phyloP scores from a whole-genome alignment of 2,888 invertebrate species.

The Hesperia comma region DNA sequence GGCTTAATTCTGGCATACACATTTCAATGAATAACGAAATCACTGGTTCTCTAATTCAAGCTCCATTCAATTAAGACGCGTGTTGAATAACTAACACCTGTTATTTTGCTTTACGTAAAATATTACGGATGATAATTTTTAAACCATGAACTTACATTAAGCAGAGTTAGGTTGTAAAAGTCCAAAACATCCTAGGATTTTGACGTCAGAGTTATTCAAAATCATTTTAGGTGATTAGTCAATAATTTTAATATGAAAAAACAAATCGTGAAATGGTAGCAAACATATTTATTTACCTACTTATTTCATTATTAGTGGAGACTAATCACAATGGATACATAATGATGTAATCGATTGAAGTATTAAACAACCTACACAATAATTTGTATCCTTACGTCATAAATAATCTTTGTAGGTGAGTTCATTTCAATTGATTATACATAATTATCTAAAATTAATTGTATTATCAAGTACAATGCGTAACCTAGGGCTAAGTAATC shows the following conservation, averaged over 20 bases:
- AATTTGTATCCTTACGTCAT: conserved; percentile 26
- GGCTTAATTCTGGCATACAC: conserved; percentile 30
- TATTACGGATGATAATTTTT: conserved; percentile 4
- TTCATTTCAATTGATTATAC: background rate
- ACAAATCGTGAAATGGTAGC: no score
- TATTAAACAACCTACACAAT: conserved; percentile 41
- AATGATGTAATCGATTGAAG: conserved; percentile 29
- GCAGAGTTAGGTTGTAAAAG: no score
- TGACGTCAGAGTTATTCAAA: no score
- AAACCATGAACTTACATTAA: background rate
- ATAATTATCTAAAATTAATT: no score
- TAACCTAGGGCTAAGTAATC: no score
- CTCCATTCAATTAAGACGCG: conserved; percentile 46
- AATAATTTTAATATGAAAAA: no score
- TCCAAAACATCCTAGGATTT: no score
- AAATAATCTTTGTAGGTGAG: background rate
- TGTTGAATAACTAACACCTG: conserved; percentile 40
- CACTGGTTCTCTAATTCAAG: conserved; percentile 38
- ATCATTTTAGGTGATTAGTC: no score
- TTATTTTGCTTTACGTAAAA: conserved; percentile 20
- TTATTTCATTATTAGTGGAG: background rate
- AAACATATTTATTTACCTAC: no score
- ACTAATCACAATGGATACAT: no score
- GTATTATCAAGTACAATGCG: no score
- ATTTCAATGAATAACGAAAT: conserved; percentile 41